Evolutionary conservation across 2,888 invertebrate genomes (phyloP).

Genomic region (Melanostoma mellinum): DNA sequence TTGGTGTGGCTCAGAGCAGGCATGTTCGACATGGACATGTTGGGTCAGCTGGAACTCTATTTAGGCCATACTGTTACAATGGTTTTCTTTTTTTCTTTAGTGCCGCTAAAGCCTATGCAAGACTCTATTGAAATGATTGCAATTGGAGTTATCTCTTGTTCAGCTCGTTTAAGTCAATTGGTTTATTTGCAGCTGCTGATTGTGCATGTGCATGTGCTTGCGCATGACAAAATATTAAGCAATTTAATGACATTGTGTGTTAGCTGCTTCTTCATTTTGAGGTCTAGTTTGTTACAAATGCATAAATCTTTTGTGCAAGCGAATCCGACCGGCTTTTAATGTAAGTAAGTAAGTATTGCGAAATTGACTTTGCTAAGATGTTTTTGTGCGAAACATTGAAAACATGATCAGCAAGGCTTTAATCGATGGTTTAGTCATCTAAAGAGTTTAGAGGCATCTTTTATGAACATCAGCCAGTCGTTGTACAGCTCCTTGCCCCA

Average conservation of each 20-base stretch:
- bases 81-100: background rate
- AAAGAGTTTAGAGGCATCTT: too few relatives aligned
- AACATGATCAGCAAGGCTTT: too few relatives aligned
- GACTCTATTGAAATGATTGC: background rate
- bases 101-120: too few relatives aligned
- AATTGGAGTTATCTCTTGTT: constrained; percentile 3
- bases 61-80: constrained; percentile 43
- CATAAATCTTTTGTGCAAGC: constrained; percentile 3
- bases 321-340: background rate
- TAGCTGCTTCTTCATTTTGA: background rate
- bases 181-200: background rate
- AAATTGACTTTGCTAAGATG: background rate
- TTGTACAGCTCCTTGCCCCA: too few relatives aligned
- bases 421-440: too few relatives aligned
- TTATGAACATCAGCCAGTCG: too few relatives aligned
- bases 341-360: background rate
- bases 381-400: too few relatives aligned
- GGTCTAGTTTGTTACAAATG: constrained; percentile 18
- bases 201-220: background rate
- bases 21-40: constrained; percentile 59
- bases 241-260: constrained; percentile 44
- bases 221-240: constrained; percentile 28
- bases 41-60: constrained; percentile 49
- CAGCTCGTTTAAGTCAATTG: background rate
- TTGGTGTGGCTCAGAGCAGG: constrained; percentile 45